Conservation (phyloP, 2,113 vertebrate genomes). For the Corythornis cristatus region DNA sequence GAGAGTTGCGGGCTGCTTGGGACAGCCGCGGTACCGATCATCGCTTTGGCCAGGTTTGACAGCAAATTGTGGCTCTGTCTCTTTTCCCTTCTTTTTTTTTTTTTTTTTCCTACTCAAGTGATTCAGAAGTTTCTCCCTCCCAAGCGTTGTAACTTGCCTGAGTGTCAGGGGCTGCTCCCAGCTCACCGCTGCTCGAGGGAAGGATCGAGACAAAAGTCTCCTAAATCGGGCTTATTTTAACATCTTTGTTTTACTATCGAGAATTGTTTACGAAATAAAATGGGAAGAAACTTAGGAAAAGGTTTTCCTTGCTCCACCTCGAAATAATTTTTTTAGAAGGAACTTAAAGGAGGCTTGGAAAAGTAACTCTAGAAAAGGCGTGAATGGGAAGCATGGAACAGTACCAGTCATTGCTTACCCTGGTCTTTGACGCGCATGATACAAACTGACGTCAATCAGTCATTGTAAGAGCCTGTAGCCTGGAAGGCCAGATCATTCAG, state of each 20-base stretch:
- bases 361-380: not conserved
- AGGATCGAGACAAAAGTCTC: not conserved
- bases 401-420: not conserved
- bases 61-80: not conserved
- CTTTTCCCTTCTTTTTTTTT: not conserved
- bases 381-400: not conserved
- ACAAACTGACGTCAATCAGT: not conserved
- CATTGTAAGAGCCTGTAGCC: not conserved
- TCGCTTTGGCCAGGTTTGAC: not conserved
- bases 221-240: not conserved
- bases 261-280: not conserved
- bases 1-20: not conserved
- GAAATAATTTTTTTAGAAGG: too few relatives aligned
- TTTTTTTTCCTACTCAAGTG: not conserved
- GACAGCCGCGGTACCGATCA: not conserved
- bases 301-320: not conserved
- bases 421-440: not conserved
- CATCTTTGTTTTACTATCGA: not conserved
- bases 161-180: not conserved
- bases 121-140: not conserved
- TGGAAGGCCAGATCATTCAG: fast-evolving
- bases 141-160: fast-evolving
- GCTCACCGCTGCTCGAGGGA: not conserved
- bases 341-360: not conserved
- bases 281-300: not conserved